phyloP scores from a whole-genome alignment of 2,888 invertebrate species.

The Apodemia mormo region DNA sequence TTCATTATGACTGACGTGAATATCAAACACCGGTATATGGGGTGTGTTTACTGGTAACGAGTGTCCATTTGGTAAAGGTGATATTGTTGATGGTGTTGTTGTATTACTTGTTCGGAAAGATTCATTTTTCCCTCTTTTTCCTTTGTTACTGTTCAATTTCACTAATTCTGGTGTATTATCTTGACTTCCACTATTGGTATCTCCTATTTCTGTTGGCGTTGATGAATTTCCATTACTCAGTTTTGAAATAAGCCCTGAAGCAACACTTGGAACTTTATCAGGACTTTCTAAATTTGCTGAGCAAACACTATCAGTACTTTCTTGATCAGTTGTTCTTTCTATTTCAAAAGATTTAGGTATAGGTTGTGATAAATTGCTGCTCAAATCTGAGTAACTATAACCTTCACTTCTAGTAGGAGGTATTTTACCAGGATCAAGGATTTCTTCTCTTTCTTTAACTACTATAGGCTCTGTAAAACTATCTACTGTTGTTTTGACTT shows the following conservation, averaged over 20 bases:
- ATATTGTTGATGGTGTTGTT: conserved; percentile 74
- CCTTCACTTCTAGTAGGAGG: conserved; percentile 60
- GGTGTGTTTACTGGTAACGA: conserved; percentile 64
- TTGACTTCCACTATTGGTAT: conserved; percentile 50
- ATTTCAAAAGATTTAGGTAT: conserved; percentile 48
- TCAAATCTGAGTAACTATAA: conserved; percentile 56
- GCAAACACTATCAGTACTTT: conserved; percentile 67
- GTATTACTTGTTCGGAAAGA: conserved; percentile 66
- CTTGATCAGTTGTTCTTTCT: conserved; percentile 66
- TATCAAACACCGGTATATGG: conserved; percentile 68
- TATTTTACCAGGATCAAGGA: conserved; percentile 50
- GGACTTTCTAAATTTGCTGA: conserved; percentile 65
- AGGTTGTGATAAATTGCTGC: conserved; percentile 50
- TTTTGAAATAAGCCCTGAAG: conserved; percentile 71
- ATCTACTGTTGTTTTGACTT: conserved; percentile 32
- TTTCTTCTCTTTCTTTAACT: conserved; percentile 54
- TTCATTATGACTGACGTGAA: conserved; percentile 70
- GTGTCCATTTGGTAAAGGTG: conserved; percentile 74
- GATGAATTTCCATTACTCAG: conserved; percentile 75
- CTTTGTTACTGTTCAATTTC: conserved; percentile 55
- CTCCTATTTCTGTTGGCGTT: conserved; percentile 60
- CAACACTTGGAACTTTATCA: conserved; percentile 57
- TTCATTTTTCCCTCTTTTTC: conserved; percentile 61
- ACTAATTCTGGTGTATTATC: conserved; percentile 68
- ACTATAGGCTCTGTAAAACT: conserved; percentile 59